Evolutionary conservation across 1,140 invertebrate genomes (phyloP).

Genomic region (Achroia grisella): DNA sequence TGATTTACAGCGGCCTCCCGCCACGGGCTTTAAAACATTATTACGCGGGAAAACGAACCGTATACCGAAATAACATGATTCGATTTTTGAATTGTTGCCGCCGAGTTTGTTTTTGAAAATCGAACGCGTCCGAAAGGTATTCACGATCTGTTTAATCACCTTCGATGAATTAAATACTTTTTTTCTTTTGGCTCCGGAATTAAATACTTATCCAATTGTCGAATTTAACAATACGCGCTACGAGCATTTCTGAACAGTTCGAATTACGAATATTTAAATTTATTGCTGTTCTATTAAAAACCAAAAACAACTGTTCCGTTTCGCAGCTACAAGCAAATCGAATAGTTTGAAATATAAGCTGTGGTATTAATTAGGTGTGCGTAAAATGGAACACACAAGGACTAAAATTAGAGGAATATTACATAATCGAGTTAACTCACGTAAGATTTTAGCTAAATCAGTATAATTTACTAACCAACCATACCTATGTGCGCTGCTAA

Average conservation of each 20-base stretch:
- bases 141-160: conserved; percentile 30
- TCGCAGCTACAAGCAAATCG: too few relatives aligned
- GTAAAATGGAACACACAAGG: too few relatives aligned
- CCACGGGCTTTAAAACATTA: conserved; percentile 42
- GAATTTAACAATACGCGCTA: conserved; percentile 4
- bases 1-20: conserved; percentile 32
- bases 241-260: neutral
- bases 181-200: too few relatives aligned
- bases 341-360: too few relatives aligned
- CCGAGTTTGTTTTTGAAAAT: conserved; percentile 41
- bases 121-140: conserved; percentile 24
- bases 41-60: conserved; percentile 33
- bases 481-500: too few relatives aligned
- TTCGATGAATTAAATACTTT: conserved; percentile 20
- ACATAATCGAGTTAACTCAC: too few relatives aligned
- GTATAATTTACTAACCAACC: too few relatives aligned
- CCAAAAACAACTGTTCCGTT: too few relatives aligned
- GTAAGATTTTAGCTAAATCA: too few relatives aligned
- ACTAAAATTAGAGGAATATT: too few relatives aligned
- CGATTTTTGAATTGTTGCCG: conserved; percentile 41
- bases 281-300: too few relatives aligned
- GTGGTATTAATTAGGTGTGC: too few relatives aligned
- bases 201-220: conserved; percentile 14
- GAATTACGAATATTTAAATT: neutral
- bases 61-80: conserved; percentile 41